These are phyloP conservation scores for Heliocidaris erythrogramma DNA, from an alignment of 35 echinoderm and acorn worm species.

Conservation along the genomic window DNA sequence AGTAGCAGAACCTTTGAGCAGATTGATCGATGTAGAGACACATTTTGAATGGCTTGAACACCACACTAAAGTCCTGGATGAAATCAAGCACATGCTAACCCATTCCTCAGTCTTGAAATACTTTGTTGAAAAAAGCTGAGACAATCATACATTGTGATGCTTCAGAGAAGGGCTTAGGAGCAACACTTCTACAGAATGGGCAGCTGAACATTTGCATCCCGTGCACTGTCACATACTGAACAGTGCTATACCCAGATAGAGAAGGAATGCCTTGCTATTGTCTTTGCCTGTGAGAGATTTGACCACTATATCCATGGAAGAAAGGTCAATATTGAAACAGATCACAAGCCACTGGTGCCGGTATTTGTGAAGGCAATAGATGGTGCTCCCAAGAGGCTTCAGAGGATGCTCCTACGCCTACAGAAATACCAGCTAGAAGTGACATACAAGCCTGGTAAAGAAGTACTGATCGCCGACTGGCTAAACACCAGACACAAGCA, in stretches of 20 bases:
- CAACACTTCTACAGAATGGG: conserved; percentile 67
- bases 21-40: conserved; percentile 52
- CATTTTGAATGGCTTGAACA: conserved; percentile 59
- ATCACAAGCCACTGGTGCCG: conserved; percentile 68
- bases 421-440: conserved; percentile 64
- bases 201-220: conserved; percentile 60
- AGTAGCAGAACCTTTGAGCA: conserved; percentile 62
- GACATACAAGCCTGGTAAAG: conserved; percentile 37
- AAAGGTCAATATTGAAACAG: no score
- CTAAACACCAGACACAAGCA: not conserved
- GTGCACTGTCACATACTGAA: conserved; percentile 51
- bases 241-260: conserved; percentile 63
- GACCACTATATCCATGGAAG: no score
- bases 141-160: conserved; percentile 63
- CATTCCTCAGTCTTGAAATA: conserved; percentile 53
- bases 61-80: conserved; percentile 24
- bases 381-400: conserved; percentile 64
- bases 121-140: conserved; percentile 50
- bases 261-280: no score
- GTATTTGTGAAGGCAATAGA: conserved; percentile 64
- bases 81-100: conserved; percentile 60
- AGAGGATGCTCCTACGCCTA: conserved; percentile 72
- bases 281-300: no score
- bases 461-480: conserved; percentile 49
- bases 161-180: conserved; percentile 49